These are phyloP conservation scores for Ectropis crepuscularia DNA, from an alignment of 2,888 invertebrate genomes.

Conservation along the genomic window DNA sequence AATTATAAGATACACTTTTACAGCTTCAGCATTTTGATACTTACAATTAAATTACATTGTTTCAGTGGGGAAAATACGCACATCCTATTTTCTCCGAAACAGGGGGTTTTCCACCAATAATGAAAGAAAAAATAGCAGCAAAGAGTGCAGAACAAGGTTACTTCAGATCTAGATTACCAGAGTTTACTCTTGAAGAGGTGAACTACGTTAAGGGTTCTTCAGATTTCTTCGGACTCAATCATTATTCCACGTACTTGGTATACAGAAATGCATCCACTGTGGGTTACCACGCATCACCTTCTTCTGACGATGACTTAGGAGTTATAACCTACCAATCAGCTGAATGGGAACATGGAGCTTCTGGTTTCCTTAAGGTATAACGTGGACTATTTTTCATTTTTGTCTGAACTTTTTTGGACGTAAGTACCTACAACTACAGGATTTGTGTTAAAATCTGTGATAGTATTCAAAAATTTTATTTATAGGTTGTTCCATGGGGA, in stretches of 20 bases:
- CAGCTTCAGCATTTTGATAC: too few species aligned
- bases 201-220: slow-evolving; percentile 80
- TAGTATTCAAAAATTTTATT: background rate
- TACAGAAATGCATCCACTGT: slow-evolving; percentile 57
- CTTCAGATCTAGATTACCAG: slow-evolving; percentile 82
- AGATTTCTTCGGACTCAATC: slow-evolving; percentile 90
- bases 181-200: slow-evolving; percentile 85
- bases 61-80: slow-evolving; percentile 81
- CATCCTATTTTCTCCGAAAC: slow-evolving; percentile 85
- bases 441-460: background rate
- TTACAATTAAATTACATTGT: background rate
- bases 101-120: slow-evolving; percentile 86
- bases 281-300: slow-evolving; percentile 45
- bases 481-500: slow-evolving; percentile 79
- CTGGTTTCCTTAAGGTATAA: slow-evolving; percentile 27
- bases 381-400: background rate
- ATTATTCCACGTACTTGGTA: slow-evolving; percentile 83
- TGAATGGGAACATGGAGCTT: slow-evolving; percentile 43
- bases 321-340: slow-evolving; percentile 31
- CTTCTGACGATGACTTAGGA: slow-evolving; percentile 51
- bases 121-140: slow-evolving; percentile 82
- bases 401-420: too few species aligned
- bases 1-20: background rate
- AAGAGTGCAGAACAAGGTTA: slow-evolving; percentile 85
- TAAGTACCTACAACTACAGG: too few species aligned